Evolutionary conservation across 1,140 invertebrate genomes (phyloP).

Genomic region (Drosophila suzukii): DNA sequence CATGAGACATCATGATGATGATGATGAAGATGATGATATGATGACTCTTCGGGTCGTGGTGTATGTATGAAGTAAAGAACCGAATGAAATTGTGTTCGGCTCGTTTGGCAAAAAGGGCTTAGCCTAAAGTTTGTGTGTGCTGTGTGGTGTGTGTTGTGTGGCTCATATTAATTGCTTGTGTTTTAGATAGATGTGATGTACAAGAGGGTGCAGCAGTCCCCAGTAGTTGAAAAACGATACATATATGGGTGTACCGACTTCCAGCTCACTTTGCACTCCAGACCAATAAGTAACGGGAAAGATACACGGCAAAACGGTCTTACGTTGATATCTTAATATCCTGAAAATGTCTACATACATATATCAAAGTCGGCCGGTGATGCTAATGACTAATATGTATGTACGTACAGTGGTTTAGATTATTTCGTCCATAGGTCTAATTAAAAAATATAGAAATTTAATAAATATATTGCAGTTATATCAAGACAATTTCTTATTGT

Average conservation of each 20-base stretch:
- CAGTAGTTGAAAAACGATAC: not conserved
- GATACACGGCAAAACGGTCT: not conserved
- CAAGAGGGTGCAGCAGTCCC: conserved; percentile 5
- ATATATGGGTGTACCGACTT: not conserved
- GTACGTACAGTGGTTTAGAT: not conserved
- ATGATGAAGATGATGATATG: not conserved
- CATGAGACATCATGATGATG: not conserved
- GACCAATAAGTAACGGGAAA: not conserved
- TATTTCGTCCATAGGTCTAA: not conserved
- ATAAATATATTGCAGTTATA: no score
- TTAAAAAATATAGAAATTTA: not conserved
- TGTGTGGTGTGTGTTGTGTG: not conserved
- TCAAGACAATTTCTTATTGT: no score
- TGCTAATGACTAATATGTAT: not conserved
- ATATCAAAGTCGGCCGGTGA: not conserved
- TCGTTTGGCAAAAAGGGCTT: conserved; percentile 10
- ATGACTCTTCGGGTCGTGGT: conserved; percentile 2
- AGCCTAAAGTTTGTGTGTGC: conserved; percentile 7
- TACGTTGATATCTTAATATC: not conserved
- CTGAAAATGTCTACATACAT: not conserved
- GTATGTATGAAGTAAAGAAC: conserved; percentile 10
- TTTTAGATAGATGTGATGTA: conserved; percentile 8
- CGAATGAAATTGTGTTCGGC: conserved; percentile 3
- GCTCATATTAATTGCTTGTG: conserved; percentile 9
- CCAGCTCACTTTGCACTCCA: not conserved